These are phyloP conservation scores for Nicator chloris DNA, from an alignment of 2,113 vertebrate species.

Conservation along the genomic window DNA sequence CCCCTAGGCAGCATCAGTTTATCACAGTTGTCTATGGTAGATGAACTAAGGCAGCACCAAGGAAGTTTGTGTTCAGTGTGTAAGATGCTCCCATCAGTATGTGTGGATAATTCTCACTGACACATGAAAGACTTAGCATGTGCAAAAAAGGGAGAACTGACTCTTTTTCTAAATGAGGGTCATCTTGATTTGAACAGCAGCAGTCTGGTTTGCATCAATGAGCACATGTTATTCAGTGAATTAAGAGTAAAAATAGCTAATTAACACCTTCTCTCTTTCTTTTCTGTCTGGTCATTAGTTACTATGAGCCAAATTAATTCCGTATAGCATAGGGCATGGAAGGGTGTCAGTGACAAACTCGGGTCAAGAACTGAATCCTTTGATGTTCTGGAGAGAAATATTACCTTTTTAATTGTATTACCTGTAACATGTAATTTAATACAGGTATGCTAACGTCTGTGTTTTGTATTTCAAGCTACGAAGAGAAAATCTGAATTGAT, in stretches of 20 bases:
- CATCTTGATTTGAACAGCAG: not conserved
- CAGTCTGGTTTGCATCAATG: not conserved
- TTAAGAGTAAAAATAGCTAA: slow-evolving; percentile 47
- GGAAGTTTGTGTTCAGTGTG: not conserved
- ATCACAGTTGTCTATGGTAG: not conserved
- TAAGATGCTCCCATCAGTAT: not conserved
- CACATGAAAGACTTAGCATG: not conserved
- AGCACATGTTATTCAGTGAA: not conserved
- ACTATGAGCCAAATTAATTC: not conserved
- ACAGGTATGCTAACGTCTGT: not conserved
- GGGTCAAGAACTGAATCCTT: not conserved
- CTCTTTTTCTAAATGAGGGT: not conserved
- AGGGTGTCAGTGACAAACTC: not conserved
- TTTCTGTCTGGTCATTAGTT: slow-evolving; percentile 14
- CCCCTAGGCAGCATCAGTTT: not conserved
- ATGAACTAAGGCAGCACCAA: not conserved
- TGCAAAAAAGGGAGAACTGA: not conserved
- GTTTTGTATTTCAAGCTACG: not conserved
- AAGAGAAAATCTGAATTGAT: not conserved
- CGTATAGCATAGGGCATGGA: not conserved
- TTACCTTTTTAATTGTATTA: not conserved
- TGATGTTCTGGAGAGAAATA: not conserved
- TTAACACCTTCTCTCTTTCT: slow-evolving; percentile 16
- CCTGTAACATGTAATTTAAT: not conserved
- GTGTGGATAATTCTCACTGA: not conserved